Conservation (phyloP, 2,113 vertebrate genomes). For the Tragelaphus buxtoni region DNA sequence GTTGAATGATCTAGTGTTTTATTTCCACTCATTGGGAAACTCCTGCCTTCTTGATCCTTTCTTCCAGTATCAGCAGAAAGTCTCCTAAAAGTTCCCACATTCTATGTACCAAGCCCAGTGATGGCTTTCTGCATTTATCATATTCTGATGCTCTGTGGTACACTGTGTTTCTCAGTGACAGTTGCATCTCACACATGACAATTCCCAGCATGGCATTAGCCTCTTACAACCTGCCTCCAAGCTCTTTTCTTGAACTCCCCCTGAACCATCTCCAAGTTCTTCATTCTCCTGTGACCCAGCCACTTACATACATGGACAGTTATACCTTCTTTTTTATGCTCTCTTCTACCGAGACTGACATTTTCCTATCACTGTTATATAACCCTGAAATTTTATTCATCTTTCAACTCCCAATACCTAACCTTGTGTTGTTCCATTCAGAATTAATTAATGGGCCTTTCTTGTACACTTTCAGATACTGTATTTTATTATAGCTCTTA, state of each 20-base stretch:
- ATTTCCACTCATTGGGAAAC: not conserved
- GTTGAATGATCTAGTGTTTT: not conserved
- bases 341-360: not conserved
- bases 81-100: not conserved
- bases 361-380: not conserved
- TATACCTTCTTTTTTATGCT: not conserved
- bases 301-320: no score
- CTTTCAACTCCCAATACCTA: not conserved
- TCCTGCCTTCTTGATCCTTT: not conserved
- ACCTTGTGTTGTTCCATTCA: not conserved
- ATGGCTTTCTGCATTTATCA: not conserved
- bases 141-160: not conserved
- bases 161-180: not conserved
- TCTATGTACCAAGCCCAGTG: not conserved
- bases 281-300: fast-evolving
- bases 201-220: not conserved
- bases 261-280: not conserved
- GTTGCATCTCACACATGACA: not conserved
- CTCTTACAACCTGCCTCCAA: not conserved
- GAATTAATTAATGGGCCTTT: not conserved
- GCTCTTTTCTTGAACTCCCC: not conserved
- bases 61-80: not conserved
- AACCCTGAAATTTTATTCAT: not conserved
- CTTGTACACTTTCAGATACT: not conserved
- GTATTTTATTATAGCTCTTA: not conserved